phyloP scores from a whole-genome alignment of 2,888 invertebrate species.

The Drosophila dives region DNA sequence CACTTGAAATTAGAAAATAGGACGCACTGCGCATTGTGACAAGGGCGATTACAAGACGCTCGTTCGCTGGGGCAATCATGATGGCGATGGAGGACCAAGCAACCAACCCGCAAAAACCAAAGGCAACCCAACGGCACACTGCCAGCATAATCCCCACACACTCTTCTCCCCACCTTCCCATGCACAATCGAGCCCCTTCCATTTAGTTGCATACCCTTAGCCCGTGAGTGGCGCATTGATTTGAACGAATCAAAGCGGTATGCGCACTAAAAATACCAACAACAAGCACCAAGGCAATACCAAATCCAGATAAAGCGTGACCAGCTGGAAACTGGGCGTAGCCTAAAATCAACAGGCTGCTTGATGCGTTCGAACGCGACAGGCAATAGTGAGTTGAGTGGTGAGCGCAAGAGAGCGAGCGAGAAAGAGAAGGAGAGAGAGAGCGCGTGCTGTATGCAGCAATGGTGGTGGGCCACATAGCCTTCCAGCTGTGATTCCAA shows the following conservation, averaged over 20 bases:
- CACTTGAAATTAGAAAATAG: conserved; percentile 76
- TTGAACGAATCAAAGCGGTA: conserved; percentile 82
- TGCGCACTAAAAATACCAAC: conserved; percentile 82
- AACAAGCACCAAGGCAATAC: conserved; percentile 66
- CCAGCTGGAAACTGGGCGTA: conserved; percentile 74
- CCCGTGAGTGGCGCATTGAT: conserved; percentile 73
- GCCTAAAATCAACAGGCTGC: conserved; percentile 68
- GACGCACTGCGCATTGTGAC: conserved; percentile 51
- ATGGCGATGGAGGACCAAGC: conserved; percentile 35
- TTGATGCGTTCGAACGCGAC: neutral
- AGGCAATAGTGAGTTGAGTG: neutral
- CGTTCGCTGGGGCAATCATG: conserved; percentile 33
- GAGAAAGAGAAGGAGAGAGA: conserved; percentile 8
- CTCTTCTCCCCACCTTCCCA: neutral
- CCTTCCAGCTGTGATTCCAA: conserved; percentile 68
- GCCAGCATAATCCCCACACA: conserved; percentile 31
- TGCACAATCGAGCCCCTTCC: neutral
- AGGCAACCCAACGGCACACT: conserved; percentile 65
- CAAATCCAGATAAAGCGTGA: conserved; percentile 75
- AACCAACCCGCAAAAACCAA: conserved; percentile 58
- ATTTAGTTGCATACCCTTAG: conserved; percentile 45
- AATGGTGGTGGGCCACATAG: conserved; percentile 71
- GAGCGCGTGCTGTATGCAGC: conserved; percentile 21
- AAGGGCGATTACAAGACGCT: conserved; percentile 61
- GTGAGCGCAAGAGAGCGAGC: neutral